Percentiles rank a stretch among this genome's conserved stretches.
These are phyloP conservation scores for Meloidogyne exigua DNA, from an alignment of 1,140 invertebrate species.

Conservation along the genomic window DNA sequence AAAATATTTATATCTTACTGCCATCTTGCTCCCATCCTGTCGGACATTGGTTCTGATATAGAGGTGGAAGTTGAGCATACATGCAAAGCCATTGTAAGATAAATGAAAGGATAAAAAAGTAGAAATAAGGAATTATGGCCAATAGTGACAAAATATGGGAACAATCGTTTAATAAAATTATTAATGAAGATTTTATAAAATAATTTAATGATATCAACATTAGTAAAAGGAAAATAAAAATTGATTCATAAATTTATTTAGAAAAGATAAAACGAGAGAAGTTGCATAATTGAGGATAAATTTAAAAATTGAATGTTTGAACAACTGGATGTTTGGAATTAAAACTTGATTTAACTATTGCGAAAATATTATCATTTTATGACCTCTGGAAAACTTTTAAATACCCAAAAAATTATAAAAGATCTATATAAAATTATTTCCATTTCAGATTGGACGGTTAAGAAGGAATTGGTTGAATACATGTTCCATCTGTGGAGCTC, in stretches of 20 bases:
- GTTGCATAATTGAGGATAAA: too few relatives aligned
- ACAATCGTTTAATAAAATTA: too few relatives aligned
- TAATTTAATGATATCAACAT: too few relatives aligned
- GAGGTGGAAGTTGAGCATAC: neutral
- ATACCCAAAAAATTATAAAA: too few relatives aligned
- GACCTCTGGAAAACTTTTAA: too few relatives aligned
- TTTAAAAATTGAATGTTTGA: neutral
- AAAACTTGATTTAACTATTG: neutral
- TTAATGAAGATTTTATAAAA: too few relatives aligned
- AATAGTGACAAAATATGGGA: neutral
- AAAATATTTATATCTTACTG: neutral
- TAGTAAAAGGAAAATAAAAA: neutral
- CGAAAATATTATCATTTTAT: too few relatives aligned
- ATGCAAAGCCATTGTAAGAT: neutral
- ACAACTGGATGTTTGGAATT: neutral
- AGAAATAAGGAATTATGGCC: neutral
- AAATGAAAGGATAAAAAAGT: neutral
- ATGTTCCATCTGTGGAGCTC: conserved; percentile 66
- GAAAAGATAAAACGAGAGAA: too few relatives aligned
- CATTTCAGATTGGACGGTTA: conserved; percentile 61
- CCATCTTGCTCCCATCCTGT: conserved; percentile 13
- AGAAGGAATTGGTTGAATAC: conserved; percentile 65
- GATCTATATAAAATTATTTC: neutral
- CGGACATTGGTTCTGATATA: neutral
- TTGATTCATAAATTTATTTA: too few relatives aligned